Conservation (phyloP, 2,113 vertebrate species). For the Ardeotis arabs region DNA sequence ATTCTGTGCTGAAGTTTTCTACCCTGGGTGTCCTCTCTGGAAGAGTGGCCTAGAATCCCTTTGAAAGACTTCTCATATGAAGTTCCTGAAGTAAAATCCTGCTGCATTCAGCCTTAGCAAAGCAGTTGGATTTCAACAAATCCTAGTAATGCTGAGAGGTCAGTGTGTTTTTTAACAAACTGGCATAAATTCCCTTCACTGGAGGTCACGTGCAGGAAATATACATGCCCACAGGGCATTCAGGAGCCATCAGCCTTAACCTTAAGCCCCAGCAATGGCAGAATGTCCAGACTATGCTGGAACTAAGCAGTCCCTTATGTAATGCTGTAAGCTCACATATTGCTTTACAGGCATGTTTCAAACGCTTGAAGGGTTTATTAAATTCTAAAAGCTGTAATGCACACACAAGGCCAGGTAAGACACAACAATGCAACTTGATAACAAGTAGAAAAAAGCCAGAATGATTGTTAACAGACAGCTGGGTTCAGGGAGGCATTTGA, state of each 20-base stretch:
- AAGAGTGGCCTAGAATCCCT: not conserved
- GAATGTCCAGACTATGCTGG: not conserved
- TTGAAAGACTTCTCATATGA: not conserved
- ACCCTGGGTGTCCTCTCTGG: not conserved
- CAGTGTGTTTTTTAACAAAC: not conserved
- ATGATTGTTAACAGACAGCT: not conserved
- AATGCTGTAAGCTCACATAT: not conserved
- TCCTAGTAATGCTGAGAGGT: not conserved
- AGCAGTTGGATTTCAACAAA: not conserved
- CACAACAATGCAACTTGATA: not conserved
- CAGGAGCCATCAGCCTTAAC: not conserved
- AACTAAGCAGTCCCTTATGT: not conserved
- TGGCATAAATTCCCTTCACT: not conserved
- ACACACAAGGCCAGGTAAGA: not conserved
- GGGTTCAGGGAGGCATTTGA: not conserved
- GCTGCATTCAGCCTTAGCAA: not conserved
- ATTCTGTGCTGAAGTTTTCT: not conserved
- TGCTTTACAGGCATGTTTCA: not conserved
- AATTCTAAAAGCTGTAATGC: not conserved
- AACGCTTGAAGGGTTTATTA: not conserved
- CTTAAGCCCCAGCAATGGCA: not conserved
- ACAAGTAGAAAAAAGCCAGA: not conserved
- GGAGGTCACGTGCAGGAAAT: not conserved
- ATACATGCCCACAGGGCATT: not conserved
- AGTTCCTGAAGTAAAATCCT: not conserved